These are phyloP conservation scores for Rhimphoctona megacephalus DNA, from an alignment of 2,888 invertebrate genomes.

Conservation along the genomic window DNA sequence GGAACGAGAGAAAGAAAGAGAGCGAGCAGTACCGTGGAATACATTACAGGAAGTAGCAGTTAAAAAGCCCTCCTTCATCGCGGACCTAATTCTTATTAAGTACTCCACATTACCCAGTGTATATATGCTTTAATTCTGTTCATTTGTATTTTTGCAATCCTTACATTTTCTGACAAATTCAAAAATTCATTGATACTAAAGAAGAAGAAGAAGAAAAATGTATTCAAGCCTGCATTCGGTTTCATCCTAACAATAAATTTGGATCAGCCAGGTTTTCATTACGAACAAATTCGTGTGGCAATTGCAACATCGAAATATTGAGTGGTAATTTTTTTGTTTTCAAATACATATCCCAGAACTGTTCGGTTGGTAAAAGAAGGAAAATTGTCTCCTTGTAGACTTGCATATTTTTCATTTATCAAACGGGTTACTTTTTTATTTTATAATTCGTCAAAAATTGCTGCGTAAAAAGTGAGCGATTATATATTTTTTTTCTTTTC, in stretches of 20 bases:
- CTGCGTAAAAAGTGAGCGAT: not conserved
- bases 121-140: conserved; percentile 53
- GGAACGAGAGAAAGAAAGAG: conserved; percentile 61
- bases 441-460: not conserved
- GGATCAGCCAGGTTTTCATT: too few species aligned
- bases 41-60: conserved; percentile 82
- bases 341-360: too few species aligned
- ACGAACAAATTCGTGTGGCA: too few species aligned
- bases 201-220: too few species aligned
- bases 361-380: too few species aligned
- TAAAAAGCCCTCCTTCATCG: conserved; percentile 77
- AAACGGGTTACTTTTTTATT: not conserved
- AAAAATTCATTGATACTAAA: conserved; percentile 28
- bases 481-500: conserved; percentile 8
- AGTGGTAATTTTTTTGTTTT: too few species aligned
- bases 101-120: conserved; percentile 33
- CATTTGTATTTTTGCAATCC: conserved; percentile 38
- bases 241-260: too few species aligned
- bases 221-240: not conserved
- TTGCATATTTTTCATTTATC: not conserved
- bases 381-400: too few species aligned
- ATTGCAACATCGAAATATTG: too few species aligned
- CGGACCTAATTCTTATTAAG: conserved; percentile 64
- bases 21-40: conserved; percentile 76
- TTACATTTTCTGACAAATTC: conserved; percentile 36